Evolutionary conservation across 1,140 invertebrate species (phyloP).

Genomic region (Macrobrachium nipponense): DNA sequence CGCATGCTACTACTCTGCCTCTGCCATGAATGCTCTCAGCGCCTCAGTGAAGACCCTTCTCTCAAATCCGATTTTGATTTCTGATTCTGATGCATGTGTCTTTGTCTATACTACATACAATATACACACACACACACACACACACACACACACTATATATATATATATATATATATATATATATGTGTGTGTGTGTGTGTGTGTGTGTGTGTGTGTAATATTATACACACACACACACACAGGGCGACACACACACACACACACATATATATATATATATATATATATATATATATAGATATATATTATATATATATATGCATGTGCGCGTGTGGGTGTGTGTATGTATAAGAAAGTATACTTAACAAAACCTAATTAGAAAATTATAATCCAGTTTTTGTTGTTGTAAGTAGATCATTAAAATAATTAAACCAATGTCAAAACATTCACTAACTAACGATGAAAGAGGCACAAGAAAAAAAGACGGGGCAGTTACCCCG

Average conservation of each 20-base stretch:
- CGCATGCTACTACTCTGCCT: not conserved
- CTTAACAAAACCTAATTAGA: not conserved
- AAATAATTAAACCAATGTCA: too few relatives aligned
- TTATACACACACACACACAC: not conserved
- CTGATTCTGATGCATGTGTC: not conserved
- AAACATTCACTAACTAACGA: too few relatives aligned
- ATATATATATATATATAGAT: not conserved
- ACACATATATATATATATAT: not conserved
- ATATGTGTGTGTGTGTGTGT: too few relatives aligned
- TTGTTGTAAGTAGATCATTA: too few relatives aligned
- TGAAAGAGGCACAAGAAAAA: too few relatives aligned
- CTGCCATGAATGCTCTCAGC: too few relatives aligned
- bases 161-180: not conserved
- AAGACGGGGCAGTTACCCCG: too few relatives aligned
- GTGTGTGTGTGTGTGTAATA: too few relatives aligned
- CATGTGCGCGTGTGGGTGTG: not conserved
- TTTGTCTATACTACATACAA: not conserved
- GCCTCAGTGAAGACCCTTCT: too few relatives aligned
- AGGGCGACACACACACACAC: not conserved
- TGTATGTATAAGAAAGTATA: not conserved
- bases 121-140: not conserved
- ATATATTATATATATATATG: not conserved
- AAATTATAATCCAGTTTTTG: too few relatives aligned
- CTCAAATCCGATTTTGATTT: not conserved
- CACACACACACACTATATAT: not conserved